Percentiles rank a stretch among this genome's conserved stretches.
These are phyloP conservation scores for Nephrotoma appendiculata DNA, from an alignment of 2,888 invertebrate species.

Conservation along the genomic window DNA sequence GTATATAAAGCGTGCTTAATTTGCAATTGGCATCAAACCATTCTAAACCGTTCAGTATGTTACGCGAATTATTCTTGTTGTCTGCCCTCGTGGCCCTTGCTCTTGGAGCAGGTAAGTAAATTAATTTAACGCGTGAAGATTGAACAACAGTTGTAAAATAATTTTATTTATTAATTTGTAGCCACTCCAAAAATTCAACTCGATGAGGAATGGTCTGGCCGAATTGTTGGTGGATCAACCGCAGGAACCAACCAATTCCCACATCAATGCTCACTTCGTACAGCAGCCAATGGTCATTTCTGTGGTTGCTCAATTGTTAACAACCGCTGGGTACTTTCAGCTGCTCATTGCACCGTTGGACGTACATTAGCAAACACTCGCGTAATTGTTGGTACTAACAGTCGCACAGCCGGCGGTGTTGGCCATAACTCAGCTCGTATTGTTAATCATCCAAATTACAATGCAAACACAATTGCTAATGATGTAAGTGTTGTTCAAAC, in stretches of 20 bases:
- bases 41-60: neutral
- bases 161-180: neutral
- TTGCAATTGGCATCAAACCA: neutral
- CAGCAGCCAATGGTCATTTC: conserved; percentile 12
- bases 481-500: conserved; percentile 9
- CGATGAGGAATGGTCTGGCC: neutral
- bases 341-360: conserved; percentile 18
- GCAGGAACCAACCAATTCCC: conserved; percentile 15
- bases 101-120: neutral
- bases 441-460: conserved; percentile 9
- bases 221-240: conserved; percentile 17
- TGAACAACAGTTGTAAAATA: neutral
- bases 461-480: conserved; percentile 5
- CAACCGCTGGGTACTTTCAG: conserved; percentile 16
- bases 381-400: conserved; percentile 5
- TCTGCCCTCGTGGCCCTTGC: neutral
- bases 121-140: neutral
- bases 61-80: neutral
- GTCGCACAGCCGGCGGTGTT: conserved; percentile 1
- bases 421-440: conserved; percentile 3
- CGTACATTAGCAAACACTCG: conserved; percentile 6
- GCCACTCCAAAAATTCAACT: neutral
- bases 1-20: neutral
- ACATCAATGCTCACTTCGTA: conserved; percentile 16
- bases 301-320: conserved; percentile 19